phyloP scores from a whole-genome alignment of 2,888 invertebrate species.

The Laspeyria flexula region DNA sequence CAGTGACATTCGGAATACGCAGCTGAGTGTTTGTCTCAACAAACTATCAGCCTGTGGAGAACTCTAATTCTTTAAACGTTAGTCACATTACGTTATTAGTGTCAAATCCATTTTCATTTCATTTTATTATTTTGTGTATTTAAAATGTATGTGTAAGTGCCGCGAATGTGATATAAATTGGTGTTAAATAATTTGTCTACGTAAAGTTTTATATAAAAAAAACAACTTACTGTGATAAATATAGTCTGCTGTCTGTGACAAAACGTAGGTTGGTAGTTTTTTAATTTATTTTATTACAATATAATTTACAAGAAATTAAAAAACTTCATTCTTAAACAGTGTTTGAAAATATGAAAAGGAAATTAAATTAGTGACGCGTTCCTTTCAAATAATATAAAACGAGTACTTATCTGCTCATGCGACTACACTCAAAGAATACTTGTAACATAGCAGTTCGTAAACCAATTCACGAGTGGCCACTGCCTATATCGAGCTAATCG shows the following conservation, averaged over 20 bases:
- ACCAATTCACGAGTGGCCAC: constrained; percentile 13
- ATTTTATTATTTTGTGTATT: neutral
- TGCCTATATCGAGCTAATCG: constrained; percentile 14
- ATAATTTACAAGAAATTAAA: too few relatives aligned
- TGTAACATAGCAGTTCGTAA: constrained; percentile 7
- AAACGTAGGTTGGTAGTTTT: too few relatives aligned
- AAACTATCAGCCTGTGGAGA: neutral
- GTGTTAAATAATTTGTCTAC: too few relatives aligned
- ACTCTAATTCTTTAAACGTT: constrained; percentile 1
- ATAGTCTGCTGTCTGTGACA: too few relatives aligned
- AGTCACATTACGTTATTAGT: neutral
- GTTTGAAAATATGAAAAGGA: neutral
- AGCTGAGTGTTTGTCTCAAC: constrained; percentile 10
- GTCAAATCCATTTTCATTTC: neutral
- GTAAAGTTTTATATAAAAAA: too few relatives aligned
- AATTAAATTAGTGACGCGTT: neutral
- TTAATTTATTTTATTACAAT: too few relatives aligned
- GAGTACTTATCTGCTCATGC: neutral
- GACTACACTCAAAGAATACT: constrained; percentile 7
- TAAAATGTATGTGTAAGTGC: neutral
- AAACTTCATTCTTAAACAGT: too few relatives aligned
- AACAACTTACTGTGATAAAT: too few relatives aligned
- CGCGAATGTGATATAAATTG: neutral
- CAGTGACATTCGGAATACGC: constrained; percentile 7
- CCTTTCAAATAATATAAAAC: neutral